Evolutionary conservation across 2,888 invertebrate species (phyloP), one percentile per base, ranked within the genome.

Genomic region (Parascotia fuliginaria): DNA sequence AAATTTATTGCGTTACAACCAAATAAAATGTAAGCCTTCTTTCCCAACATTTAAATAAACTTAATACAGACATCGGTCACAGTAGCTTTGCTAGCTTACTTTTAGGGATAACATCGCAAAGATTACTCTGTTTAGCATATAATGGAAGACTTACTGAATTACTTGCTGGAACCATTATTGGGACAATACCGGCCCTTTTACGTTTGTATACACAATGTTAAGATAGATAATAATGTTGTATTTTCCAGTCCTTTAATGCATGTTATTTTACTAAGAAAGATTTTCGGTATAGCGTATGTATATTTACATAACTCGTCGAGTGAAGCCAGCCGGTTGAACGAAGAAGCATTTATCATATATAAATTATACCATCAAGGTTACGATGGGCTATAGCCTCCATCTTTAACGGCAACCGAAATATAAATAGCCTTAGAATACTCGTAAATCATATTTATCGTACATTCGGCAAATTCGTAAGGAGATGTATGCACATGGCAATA

Each of bases 401-500:
- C 52, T 50, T 57, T 42, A 54, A 47, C 52, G 39, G 32, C 51
- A 40, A 53, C 43, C 55, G 42, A 43, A 58, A 64, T 52, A 48
- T 54, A 55, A 44, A 60, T 57, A 58, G 53, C 60, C 53, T 50
- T 47, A 49, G 42, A 46, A 29, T 36, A 22, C 13, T 19, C 41
- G 19, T 66, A 60, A 29, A 65, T 70, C 70, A 70, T 60, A 54
- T 68, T 60, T 68, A 64, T 57, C 61, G 65, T 42, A 44, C 47
- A 55, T 57, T 60, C 59, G 60, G 60, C 65, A 33, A 54, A 46
- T 46, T 54, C 42, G 37, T 49, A 15, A 31, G 41, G 50, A 64
- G 68, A 70, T 65, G 63, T 71, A 65, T 72, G 67, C 62, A 49
- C 44, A 42, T 33, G 45, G 33, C 62, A 59, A 70, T 65, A 70